Evolutionary conservation across 2,113 vertebrate genomes (phyloP).

Genomic region (Ophiodon elongatus): DNA sequence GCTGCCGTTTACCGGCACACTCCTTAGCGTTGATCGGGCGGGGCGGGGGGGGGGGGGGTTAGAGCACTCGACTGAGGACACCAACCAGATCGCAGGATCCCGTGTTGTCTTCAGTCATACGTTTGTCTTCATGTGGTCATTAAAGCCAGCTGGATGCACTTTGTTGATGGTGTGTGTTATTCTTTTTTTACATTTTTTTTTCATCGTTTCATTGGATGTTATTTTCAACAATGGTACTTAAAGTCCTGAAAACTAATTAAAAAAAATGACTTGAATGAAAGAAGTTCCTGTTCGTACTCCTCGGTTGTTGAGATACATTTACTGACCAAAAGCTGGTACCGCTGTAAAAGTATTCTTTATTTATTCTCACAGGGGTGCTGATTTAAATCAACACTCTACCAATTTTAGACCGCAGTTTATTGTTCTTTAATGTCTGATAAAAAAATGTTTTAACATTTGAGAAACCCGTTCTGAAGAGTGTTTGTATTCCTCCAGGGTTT

Average conservation of each 20-base stretch:
- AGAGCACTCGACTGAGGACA: constrained; percentile 23
- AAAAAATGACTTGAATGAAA: not conserved
- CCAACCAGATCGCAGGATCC: not conserved
- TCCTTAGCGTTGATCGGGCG: constrained; percentile 27
- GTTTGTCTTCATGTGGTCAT: not conserved
- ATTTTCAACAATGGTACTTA: not conserved
- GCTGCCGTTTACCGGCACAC: constrained; percentile 44
- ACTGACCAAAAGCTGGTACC: not conserved
- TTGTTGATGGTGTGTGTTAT: too few relatives aligned
- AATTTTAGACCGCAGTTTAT: not conserved
- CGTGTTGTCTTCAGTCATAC: not conserved
- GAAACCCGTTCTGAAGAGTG: not conserved
- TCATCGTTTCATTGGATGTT: not conserved
- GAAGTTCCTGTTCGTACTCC: too few relatives aligned
- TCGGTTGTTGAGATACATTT: not conserved
- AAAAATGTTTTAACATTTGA: not conserved
- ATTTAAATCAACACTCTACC: not conserved
- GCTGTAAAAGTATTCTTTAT: not conserved
- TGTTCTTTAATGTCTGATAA: not conserved
- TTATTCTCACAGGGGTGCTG: not conserved
- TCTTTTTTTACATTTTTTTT: not conserved
- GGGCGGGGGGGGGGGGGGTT: constrained; percentile 28
- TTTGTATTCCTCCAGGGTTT: not conserved
- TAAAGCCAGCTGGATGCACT: not conserved
- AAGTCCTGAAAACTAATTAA: not conserved